These are phyloP conservation scores for Pseudococcus viburni DNA, from an alignment of 2,888 invertebrate species.

Conservation along the genomic window DNA sequence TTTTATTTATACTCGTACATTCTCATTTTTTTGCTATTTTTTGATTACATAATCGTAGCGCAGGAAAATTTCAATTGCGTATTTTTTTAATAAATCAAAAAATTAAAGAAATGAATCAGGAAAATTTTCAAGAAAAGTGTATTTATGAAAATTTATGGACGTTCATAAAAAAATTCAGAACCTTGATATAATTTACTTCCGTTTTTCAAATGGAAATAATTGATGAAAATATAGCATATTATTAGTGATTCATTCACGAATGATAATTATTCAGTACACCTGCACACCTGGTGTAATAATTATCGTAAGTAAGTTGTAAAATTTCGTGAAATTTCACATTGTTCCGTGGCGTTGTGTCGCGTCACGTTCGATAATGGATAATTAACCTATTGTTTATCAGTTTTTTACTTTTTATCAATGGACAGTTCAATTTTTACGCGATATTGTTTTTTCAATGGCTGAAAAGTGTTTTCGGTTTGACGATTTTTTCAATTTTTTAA, in stretches of 20 bases:
- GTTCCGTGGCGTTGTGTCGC: neutral
- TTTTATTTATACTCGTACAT: too few species aligned
- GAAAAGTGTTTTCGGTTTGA: neutral
- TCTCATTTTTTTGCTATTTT: too few species aligned
- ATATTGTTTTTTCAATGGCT: neutral
- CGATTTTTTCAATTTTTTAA: neutral
- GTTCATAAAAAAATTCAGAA: too few species aligned
- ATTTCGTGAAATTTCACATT: neutral
- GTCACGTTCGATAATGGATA: neutral
- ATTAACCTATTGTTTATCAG: neutral
- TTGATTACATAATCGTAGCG: too few species aligned
- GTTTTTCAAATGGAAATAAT: too few species aligned
- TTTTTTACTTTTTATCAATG: neutral
- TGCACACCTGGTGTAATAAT: neutral
- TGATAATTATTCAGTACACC: neutral
- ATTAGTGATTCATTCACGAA: neutral
- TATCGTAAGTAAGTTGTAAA: neutral
- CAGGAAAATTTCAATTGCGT: too few species aligned
- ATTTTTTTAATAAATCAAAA: too few species aligned
- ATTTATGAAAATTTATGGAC: too few species aligned
- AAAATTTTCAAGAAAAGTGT: too few species aligned
- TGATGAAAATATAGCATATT: too few species aligned
- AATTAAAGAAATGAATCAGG: too few species aligned
- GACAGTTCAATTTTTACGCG: neutral
- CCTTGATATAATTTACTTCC: too few species aligned